phyloP scores from a whole-genome alignment of 2,797 vertebrate genomes.

The Halcyon badia region DNA sequence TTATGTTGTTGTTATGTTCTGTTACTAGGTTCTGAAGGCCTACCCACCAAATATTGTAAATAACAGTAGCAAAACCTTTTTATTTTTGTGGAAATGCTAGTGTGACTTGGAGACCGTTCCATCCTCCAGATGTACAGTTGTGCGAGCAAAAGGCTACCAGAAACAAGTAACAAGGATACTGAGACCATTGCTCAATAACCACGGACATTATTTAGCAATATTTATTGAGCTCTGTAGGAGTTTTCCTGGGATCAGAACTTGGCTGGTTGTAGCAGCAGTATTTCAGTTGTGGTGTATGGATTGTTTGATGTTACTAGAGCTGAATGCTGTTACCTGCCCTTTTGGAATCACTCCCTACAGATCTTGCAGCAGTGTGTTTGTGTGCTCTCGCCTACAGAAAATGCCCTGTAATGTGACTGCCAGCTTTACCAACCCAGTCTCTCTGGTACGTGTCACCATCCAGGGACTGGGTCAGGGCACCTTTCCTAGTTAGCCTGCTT shows the following conservation, averaged over 20 bases:
- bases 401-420: neutral
- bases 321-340: neutral
- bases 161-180: neutral
- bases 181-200: slow-evolving; percentile 29
- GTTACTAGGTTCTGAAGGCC: neutral
- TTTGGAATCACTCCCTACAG: neutral
- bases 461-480: neutral
- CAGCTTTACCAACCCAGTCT: neutral
- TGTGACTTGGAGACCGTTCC: neutral
- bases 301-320: neutral
- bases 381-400: neutral
- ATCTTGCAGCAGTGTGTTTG: neutral
- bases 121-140: neutral
- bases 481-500: neutral
- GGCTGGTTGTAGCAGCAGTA: neutral
- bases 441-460: neutral
- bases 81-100: neutral
- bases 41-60: neutral
- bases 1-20: neutral
- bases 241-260: slow-evolving; percentile 15
- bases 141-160: slow-evolving; percentile 2
- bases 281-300: neutral
- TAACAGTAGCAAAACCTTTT: neutral
- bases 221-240: slow-evolving; percentile 10
- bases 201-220: slow-evolving; percentile 34